Base-by-base conservation (phyloP, 2,888 invertebrate genomes). In the Philopedon plagiatum region DNA sequence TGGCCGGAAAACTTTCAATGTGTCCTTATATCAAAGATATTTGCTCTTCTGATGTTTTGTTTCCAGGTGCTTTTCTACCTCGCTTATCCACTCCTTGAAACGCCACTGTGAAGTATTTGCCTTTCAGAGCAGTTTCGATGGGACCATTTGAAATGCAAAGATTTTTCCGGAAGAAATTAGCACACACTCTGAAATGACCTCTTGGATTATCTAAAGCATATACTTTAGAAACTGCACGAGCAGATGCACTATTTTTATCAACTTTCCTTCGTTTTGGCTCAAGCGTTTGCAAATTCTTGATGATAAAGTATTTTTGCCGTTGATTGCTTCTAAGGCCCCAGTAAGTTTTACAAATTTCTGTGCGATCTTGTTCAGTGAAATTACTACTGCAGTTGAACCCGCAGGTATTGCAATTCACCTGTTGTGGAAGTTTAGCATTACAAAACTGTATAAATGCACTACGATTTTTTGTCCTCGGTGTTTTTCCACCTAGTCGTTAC, bases 1-100 rank as follows among this genome's bases (percentile, higher is more conserved):
- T 58, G 9, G 46, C 61, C 13, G 62, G 63, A 51, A 71, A 56
- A 1, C 15, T 61, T n/a, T 71, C 39, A 34, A 71, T 71, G 26
- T 71, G 66, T 13, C 23, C 19, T 23, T 71, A 60, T 13, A 66
- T 34, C 13, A 58, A 44, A 9, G 26, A 44, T 34, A 56, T 23
- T 29, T 51, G 23, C 5, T 44, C 44, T 18, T 11, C 11, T 23
- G 19, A 21, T 37, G 54, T 37, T 61, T 68, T 68, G 26, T 68
- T 61, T 7, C 11, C 11, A 37, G 68, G 51, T 13, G 5, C 5
- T 51, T 62, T 61, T 54, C 23, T 37, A 5, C 61, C 54, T 19
- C 51, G 7, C 5, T 26, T 18, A 26, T 51, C 23, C 9, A 21
- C 21, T 3, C 4, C 23, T 21, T 4, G 8, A 51, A 21, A 26